phyloP scores from a whole-genome alignment of 2,888 invertebrate species.

The Mythimna pallens region DNA sequence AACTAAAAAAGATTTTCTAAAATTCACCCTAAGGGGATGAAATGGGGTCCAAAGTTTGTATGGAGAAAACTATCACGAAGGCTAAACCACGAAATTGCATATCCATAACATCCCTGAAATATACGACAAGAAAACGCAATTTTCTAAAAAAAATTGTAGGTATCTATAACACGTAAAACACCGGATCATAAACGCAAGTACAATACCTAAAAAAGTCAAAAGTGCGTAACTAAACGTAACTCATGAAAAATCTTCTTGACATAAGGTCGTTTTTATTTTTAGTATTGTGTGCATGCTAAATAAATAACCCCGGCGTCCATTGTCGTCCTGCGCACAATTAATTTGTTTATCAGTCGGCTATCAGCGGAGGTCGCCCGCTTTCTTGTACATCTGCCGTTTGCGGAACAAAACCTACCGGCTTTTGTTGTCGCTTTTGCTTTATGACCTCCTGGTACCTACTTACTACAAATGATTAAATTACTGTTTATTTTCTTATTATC shows the following conservation, averaged over 20 bases:
- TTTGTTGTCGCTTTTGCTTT: slow-evolving; percentile 64
- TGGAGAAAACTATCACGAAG: no score
- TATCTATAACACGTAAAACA: not conserved
- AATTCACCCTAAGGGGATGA: no score
- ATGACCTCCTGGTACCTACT: slow-evolving; percentile 25
- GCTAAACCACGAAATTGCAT: no score
- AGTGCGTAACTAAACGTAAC: not conserved
- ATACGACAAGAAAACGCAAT: no score
- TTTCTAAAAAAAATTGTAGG: no score
- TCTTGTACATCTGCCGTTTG: slow-evolving; percentile 74
- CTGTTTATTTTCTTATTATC: slow-evolving; percentile 27
- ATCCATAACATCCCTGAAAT: no score
- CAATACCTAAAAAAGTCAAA: not conserved
- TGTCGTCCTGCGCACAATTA: slow-evolving; percentile 70
- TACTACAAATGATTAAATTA: slow-evolving; percentile 28
- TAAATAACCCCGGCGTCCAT: slow-evolving; percentile 61
- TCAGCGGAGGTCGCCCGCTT: slow-evolving; percentile 77
- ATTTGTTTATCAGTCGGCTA: slow-evolving; percentile 76
- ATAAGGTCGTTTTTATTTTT: slow-evolving; percentile 46
- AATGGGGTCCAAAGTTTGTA: no score
- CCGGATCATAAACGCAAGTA: slow-evolving; percentile 1
- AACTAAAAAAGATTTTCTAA: no score
- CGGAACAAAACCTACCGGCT: slow-evolving; percentile 63
- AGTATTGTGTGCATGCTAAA: slow-evolving; percentile 57
- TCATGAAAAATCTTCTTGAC: not conserved